Evolutionary conservation across 1,140 invertebrate species (phyloP).

Genomic region (Branchinecta lynchi): DNA sequence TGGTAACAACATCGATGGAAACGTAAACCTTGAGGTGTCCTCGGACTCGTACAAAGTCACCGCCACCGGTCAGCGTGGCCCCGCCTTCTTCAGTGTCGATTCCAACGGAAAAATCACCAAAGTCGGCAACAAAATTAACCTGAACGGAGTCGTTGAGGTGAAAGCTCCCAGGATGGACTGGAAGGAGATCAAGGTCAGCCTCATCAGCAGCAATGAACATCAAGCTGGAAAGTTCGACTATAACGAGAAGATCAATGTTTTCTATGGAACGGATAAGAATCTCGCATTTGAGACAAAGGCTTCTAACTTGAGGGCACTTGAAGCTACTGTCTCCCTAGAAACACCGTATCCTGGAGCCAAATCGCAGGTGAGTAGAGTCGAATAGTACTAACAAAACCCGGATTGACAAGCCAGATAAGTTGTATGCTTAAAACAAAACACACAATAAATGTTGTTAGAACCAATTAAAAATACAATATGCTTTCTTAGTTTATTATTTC

Average conservation of each 20-base stretch:
- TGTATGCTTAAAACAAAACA: no score
- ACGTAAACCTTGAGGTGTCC: constrained; percentile 11
- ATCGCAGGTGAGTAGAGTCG: constrained; percentile 8
- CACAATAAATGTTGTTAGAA: no score
- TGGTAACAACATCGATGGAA: constrained; percentile 18
- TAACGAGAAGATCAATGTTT: constrained; percentile 16
- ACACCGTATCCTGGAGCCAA: constrained; percentile 16
- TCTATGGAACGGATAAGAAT: constrained; percentile 13
- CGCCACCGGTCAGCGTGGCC: constrained; percentile 16
- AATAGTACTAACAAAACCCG: no score
- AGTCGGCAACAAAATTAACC: constrained; percentile 13
- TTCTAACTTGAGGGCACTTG: constrained; percentile 13
- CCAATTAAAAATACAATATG: no score
- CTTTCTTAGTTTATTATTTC: no score
- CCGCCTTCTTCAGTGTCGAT: constrained; percentile 15
- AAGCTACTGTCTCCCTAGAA: constrained; percentile 14
- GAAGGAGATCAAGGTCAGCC: constrained; percentile 18
- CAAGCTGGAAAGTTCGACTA: constrained; percentile 14
- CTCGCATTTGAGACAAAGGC: constrained; percentile 15
- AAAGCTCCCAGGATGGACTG: constrained; percentile 18
- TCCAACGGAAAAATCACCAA: constrained; percentile 13
- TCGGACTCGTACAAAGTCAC: constrained; percentile 16
- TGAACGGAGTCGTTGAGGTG: constrained; percentile 17
- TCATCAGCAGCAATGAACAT: constrained; percentile 7
- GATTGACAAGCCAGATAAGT: no score